Evolutionary conservation across 1,140 invertebrate species (phyloP), one percentile per base, ranked within the genome.

Genomic region (Conopomorpha cramerella): DNA sequence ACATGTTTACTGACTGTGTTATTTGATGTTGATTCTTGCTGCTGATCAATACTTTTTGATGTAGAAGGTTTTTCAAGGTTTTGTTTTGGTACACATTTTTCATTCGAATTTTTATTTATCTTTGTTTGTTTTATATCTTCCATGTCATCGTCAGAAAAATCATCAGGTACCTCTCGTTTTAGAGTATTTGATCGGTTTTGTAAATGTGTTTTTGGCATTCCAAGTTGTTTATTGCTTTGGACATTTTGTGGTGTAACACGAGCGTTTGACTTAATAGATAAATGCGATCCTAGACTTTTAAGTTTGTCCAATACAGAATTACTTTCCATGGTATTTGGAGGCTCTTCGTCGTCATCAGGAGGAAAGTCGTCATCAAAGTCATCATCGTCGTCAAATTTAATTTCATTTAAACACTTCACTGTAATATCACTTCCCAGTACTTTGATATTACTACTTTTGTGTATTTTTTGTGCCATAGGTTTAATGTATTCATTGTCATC

Each of bases 1-100:
- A 61, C 57, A 38, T 55, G 46, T 34, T 60, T 67, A 42, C 67
- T 71, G 3, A 67, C 51, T 15, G 55, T 58, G 33, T 54, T 63
- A 11, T 56, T 41, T 59, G 62, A 51, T 38, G 59, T 61, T 6
- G 55, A 40, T 14, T 53, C 36, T 15, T 43, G 25, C 38, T 30
- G 39, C 8, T 43, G 34, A 39, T 58, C 61, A 43, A 58, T 45
- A 35, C 45, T 56, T 16, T 15, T 35, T 37, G 43, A 36, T 31
- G n/a, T 39, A 31, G 31, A 30, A 27, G 30, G 31, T 29, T 7
- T 6, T 31, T 38, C 12, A 4, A 18, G 31, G 3, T n/a, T 17
- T 16, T 12, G 2, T 31, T 40, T 43, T 15, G 11, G 28, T 14
- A n/a, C 28, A 13, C 26, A 41, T 51, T 34, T 48, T 47, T 8